Evolutionary conservation across 1,140 invertebrate genomes (phyloP).

Genomic region (Stegodyphus mimosarum): DNA sequence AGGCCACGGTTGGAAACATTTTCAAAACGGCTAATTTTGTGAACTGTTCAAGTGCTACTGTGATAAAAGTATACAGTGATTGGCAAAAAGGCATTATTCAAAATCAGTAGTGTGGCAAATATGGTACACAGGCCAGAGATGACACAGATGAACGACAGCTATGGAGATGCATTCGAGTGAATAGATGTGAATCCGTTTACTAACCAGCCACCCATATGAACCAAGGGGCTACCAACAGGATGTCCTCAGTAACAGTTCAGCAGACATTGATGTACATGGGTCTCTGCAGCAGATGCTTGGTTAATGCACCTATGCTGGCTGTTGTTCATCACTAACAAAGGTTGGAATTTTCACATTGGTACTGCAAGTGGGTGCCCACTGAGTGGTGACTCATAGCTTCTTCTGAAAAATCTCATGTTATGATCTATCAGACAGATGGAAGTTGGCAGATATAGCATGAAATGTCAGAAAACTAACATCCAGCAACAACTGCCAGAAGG

Average conservation of each 20-base stretch:
- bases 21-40: not conserved
- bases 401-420: conserved; percentile 1
- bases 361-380: conserved; percentile 2
- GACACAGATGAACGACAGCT: not conserved
- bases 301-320: conserved; percentile 8
- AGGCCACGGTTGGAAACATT: not conserved
- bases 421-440: conserved; percentile 9
- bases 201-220: not conserved
- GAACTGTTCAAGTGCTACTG: not conserved
- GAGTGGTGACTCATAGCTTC: not conserved
- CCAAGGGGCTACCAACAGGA: conserved; percentile 3
- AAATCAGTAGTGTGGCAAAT: not conserved
- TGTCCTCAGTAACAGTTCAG: not conserved
- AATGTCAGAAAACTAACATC: not conserved
- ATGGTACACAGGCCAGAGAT: not conserved
- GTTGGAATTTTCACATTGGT: not conserved
- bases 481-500: conserved; percentile 4
- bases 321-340: not conserved
- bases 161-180: not conserved
- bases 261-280: not conserved
- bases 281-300: not conserved
- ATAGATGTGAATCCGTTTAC: not conserved
- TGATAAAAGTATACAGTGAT: not conserved
- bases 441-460: conserved; percentile 6
- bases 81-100: not conserved